Conservation (phyloP, 2,888 invertebrate species). For the Acrocyrtus sp. region DNA sequence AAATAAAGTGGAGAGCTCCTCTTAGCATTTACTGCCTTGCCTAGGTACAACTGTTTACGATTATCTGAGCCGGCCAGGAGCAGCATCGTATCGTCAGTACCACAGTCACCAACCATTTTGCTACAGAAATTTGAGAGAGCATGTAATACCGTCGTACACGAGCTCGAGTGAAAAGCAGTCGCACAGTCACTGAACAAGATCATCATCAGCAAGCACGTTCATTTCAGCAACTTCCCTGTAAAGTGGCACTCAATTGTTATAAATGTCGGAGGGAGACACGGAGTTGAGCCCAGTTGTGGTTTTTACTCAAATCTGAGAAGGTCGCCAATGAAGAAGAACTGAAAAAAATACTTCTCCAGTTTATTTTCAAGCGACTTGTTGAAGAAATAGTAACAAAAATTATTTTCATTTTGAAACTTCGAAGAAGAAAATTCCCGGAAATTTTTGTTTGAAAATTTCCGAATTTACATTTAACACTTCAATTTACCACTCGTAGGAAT, state of each 20-base stretch:
- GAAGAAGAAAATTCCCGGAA: background rate
- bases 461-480: background rate
- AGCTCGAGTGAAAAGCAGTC: background rate
- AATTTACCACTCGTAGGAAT: background rate
- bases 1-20: no score
- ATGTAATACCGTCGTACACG: background rate
- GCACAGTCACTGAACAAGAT: background rate
- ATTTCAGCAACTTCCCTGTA: slow-evolving; percentile 10
- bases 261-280: slow-evolving; percentile 13
- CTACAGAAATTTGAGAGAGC: background rate
- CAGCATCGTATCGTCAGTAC: no score
- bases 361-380: background rate
- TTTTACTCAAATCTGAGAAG: slow-evolving; percentile 28
- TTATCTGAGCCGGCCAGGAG: no score
- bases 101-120: background rate
- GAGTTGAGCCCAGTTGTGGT: slow-evolving; percentile 35
- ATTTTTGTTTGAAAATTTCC: background rate
- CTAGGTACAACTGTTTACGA: no score
- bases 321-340: background rate
- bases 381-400: background rate
- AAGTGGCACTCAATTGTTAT: no score
- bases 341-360: background rate
- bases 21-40: no score
- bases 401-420: background rate
- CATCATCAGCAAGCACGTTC: slow-evolving; percentile 7